phyloP scores from a whole-genome alignment of 1,140 invertebrate species.

The Achroia grisella region DNA sequence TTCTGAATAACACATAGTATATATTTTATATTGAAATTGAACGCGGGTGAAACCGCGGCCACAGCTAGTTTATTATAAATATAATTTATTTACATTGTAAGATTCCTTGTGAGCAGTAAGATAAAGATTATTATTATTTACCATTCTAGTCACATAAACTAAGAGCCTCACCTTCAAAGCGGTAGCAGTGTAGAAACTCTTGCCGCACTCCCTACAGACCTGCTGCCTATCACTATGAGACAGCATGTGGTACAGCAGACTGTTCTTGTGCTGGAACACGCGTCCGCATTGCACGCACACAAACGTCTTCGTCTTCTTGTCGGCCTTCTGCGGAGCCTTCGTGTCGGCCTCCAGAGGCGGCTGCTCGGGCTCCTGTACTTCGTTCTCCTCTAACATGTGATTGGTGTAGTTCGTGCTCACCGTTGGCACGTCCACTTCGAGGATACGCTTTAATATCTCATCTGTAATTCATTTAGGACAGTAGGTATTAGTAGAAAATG shows the following conservation, averaged over 20 bases:
- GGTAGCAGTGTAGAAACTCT: constrained; percentile 85
- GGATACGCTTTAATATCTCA: constrained; percentile 53
- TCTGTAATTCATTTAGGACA: too few species aligned
- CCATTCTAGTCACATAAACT: too few species aligned
- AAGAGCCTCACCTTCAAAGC: constrained; percentile 81
- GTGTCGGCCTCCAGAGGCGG: background rate
- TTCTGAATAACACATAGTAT: too few species aligned
- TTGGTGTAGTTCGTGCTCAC: constrained; percentile 51
- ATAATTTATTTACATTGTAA: too few species aligned
- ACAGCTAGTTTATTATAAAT: too few species aligned
- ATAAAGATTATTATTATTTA: too few species aligned
- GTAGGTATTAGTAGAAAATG: too few species aligned
- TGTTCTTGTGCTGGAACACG: constrained; percentile 87
- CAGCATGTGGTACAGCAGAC: constrained; percentile 87
- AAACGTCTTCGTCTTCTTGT: constrained; percentile 22
- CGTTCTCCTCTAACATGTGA: constrained; percentile 25
- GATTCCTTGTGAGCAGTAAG: too few species aligned
- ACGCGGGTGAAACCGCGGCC: too few species aligned
- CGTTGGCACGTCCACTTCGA: constrained; percentile 54
- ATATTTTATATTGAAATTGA: too few species aligned
- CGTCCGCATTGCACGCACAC: constrained; percentile 77
- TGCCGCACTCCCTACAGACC: constrained; percentile 87
- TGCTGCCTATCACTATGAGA: constrained; percentile 86
- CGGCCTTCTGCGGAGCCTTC: background rate
- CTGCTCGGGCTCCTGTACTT: constrained; percentile 1